These are phyloP conservation scores for Dipodomys stephensi DNA, from an alignment of 2,113 vertebrate genomes.

Conservation along the genomic window DNA sequence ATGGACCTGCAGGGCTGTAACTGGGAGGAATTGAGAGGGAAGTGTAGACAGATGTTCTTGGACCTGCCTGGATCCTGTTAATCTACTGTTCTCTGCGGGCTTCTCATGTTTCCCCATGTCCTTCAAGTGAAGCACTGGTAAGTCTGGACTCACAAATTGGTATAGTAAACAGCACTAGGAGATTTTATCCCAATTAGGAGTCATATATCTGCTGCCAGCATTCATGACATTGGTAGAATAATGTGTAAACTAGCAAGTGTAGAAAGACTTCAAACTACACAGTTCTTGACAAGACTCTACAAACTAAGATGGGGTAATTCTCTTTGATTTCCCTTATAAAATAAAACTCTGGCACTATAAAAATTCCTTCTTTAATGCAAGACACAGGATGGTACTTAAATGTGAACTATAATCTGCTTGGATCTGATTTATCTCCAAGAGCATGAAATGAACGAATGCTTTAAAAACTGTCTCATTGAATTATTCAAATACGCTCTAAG, in stretches of 20 bases:
- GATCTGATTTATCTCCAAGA: neutral
- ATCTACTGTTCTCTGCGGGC: neutral
- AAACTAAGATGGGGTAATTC: neutral
- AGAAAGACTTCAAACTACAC: neutral
- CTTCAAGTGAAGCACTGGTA: neutral
- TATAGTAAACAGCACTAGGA: no score
- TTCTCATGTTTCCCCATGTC: neutral
- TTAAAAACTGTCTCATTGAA: constrained; percentile 63
- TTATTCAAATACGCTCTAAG: neutral
- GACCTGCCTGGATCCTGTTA: neutral
- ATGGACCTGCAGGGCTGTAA: neutral
- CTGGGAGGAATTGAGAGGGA: neutral
- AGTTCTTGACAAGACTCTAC: neutral
- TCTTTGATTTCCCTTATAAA: neutral
- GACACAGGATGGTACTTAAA: neutral
- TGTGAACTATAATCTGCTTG: neutral
- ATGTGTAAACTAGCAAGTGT: neutral
- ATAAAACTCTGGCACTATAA: neutral
- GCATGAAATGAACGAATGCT: neutral
- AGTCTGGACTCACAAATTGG: neutral
- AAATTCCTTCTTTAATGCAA: neutral
- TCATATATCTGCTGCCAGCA: neutral
- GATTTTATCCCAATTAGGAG: neutral
- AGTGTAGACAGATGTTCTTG: neutral
- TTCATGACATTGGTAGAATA: neutral